Evolutionary conservation across 2,888 invertebrate genomes (phyloP), one percentile per base, ranked within the genome.

Genomic region (Cantharis nigra): DNA sequence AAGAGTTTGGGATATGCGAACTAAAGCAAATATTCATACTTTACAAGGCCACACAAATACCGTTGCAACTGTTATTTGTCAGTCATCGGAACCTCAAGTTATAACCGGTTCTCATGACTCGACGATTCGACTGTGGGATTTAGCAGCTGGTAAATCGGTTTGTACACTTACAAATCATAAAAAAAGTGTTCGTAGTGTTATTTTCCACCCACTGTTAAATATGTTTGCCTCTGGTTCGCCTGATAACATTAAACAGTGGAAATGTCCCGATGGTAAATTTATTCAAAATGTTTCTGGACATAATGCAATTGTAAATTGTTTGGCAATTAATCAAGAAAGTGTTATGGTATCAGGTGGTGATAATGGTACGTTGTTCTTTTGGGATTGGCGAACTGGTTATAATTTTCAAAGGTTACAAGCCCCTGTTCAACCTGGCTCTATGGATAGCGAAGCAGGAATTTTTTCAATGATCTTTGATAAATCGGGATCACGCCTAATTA

Each of bases 361-460:
- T 87, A 99, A 99, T 87, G 99, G 99, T 0, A 97, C 98, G 0
- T 92, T 99, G 91, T 94, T 96, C 88, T 95, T 97, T 85, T 99
- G 99, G 99, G 99, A 99, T 88, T 99, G 99, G 99, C 92, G 97
- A 84, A 98, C 98, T 0, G 99, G 99, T 0, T 99, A 99, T 86
- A 99, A 99, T 90, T 99, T 99, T 90, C 99, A 99, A 89, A 91
- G 96, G 77, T 89, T 96, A 78, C 95, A 96, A 92, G 94, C 98
- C 4, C 96, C 97, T 2, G 98, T 97, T 0, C 99, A 99, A 87
- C 98, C 99, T 0, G 99, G 99, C 13, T 99, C 99, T 0, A 99
- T 99, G 94, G 99, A 99, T 89, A 98, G 98, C 14, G 99, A 99
- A 89, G 97, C 98, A 16, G 99, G 99, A 64, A 95, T 99, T 80